phyloP scores from a whole-genome alignment of 2,113 vertebrate genomes.

The Rhynchopsitta pachyrhyncha region DNA sequence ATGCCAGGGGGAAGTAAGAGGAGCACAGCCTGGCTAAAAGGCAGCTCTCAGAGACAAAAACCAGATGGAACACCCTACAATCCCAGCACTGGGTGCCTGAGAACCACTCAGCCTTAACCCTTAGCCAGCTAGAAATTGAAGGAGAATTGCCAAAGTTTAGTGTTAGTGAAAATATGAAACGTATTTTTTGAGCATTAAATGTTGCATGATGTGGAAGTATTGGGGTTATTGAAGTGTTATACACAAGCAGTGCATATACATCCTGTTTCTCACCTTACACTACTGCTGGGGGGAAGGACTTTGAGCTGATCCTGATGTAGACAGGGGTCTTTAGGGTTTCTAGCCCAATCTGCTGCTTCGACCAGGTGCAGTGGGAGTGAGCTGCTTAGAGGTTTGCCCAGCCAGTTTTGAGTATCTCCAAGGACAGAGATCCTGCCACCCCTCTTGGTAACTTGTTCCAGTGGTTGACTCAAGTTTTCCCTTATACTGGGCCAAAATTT shows the following conservation, averaged over 20 bases:
- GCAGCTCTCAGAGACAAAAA: constrained; percentile 8
- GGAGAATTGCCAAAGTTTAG: not conserved
- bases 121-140: not conserved
- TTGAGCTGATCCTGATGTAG: not conserved
- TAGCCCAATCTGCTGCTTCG: not conserved
- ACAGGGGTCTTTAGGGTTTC: not conserved
- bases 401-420: not conserved
- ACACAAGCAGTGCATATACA: not conserved
- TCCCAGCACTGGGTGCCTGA: not conserved
- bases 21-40: not conserved
- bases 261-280: not conserved
- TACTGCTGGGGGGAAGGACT: not conserved
- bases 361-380: not conserved
- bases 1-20: not conserved
- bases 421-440: not conserved
- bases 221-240: not conserved
- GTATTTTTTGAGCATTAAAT: not conserved
- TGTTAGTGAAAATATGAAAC: not conserved
- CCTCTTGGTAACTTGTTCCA: not conserved
- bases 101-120: not conserved
- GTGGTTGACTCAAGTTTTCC: not conserved
- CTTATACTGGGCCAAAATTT: not conserved
- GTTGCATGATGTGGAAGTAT: not conserved
- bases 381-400: not conserved
- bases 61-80: not conserved